Evolutionary conservation across 2,888 invertebrate genomes (phyloP).

Genomic region (Cheilosia vernalis): DNA sequence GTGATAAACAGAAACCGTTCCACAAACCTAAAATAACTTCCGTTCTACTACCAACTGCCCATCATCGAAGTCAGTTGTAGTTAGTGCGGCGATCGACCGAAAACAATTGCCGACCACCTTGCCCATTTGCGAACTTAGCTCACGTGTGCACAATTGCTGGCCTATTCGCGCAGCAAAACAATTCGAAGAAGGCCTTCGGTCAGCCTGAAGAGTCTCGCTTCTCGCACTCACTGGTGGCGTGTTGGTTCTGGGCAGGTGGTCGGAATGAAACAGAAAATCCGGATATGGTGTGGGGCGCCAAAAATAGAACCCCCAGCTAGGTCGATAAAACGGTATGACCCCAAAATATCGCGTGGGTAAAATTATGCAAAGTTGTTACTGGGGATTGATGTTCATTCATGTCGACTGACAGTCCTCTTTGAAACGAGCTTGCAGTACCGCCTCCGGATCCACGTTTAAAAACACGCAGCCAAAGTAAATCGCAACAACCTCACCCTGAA

Average conservation of each 20-base stretch:
- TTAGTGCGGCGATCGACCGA: conserved; percentile 7
- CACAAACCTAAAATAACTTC: conserved; percentile 55
- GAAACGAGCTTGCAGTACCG: not conserved
- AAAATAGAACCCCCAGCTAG: conserved; percentile 12
- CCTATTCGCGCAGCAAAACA: conserved; percentile 14
- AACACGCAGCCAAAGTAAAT: not conserved
- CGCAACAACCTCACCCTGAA: conserved; percentile 3
- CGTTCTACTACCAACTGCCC: conserved; percentile 36
- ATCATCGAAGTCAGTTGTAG: not conserved
- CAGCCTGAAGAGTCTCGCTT: conserved; percentile 16
- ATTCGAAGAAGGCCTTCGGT: conserved; percentile 41
- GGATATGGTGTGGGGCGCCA: conserved; percentile 21
- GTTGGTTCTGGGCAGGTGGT: not conserved
- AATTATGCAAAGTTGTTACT: not conserved
- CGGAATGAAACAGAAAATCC: conserved; percentile 10
- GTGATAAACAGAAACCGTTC: conserved; percentile 48
- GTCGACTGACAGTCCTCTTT: not conserved
- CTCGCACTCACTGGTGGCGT: not conserved
- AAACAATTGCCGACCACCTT: conserved; percentile 48
- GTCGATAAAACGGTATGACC: conserved; percentile 24
- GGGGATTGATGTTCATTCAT: no score
- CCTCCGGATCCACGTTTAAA: conserved; percentile 29
- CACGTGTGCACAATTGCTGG: conserved; percentile 35
- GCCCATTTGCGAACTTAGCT: conserved; percentile 37
- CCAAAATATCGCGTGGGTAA: conserved; percentile 9